A percentile compares a stretch with the other conserved stretches of the same genome.
phyloP scores from a whole-genome alignment of 2,113 vertebrate genomes.

The Ceuthmochares aereus region DNA sequence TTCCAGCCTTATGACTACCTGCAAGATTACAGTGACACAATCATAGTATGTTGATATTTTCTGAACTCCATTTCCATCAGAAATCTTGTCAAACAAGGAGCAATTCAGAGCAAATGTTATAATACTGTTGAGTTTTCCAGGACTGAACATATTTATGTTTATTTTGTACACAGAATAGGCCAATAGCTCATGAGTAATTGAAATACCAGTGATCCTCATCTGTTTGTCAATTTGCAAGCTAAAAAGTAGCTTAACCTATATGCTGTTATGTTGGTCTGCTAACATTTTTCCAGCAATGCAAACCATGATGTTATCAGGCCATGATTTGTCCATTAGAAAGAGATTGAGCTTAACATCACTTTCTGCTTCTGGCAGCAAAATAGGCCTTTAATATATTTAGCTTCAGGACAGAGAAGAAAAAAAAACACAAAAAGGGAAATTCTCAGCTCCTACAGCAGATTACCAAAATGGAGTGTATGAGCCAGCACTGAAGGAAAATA shows the following conservation, averaged over 20 bases:
- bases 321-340: background rate
- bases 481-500: background rate
- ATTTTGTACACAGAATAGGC: background rate
- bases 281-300: background rate
- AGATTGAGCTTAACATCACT: background rate
- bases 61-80: constrained; percentile 9
- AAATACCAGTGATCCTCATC: constrained; percentile 34
- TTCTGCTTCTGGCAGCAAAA: background rate
- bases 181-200: constrained; percentile 13
- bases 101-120: background rate
- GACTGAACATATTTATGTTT: background rate
- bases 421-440: background rate
- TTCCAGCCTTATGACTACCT: background rate
- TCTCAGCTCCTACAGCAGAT: background rate
- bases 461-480: background rate
- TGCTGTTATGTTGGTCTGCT: constrained; percentile 11
- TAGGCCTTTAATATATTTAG: background rate
- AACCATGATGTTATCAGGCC: background rate
- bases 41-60: background rate
- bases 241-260: constrained; percentile 55
- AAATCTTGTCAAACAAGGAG: constrained; percentile 45
- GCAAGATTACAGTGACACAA: background rate
- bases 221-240: constrained; percentile 38
- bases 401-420: background rate
- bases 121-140: background rate